These are phyloP conservation scores for Actinernus sp. DNA, from an alignment of 92 coral and sea anemone genomes.

Conservation along the genomic window DNA sequence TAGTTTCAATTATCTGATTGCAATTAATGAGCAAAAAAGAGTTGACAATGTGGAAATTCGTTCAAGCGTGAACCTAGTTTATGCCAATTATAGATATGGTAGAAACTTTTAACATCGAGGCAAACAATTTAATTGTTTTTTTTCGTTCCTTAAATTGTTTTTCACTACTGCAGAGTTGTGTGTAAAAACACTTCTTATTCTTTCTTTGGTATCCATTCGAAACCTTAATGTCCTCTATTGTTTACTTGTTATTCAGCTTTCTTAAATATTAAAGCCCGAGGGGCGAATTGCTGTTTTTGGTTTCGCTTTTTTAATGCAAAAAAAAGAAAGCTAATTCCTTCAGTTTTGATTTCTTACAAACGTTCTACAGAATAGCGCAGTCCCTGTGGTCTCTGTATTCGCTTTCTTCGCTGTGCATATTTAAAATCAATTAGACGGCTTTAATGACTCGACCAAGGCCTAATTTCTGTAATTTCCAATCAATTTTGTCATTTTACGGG, in stretches of 20 bases:
- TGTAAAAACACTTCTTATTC: constrained; percentile 3
- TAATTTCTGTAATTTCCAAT: constrained; percentile 77
- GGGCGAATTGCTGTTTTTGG: too few relatives aligned
- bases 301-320: too few relatives aligned
- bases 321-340: too few relatives aligned
- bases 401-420: constrained; percentile 52
- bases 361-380: too few relatives aligned
- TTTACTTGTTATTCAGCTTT: too few relatives aligned
- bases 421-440: constrained; percentile 71
- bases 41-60: constrained; percentile 1
- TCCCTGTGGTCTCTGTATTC: too few relatives aligned
- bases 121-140: constrained; percentile 10
- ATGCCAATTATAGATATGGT: background rate
- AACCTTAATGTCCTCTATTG: background rate
- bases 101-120: background rate
- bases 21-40: constrained; percentile 67
- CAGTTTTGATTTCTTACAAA: too few relatives aligned
- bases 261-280: too few relatives aligned
- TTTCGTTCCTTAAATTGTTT: constrained; percentile 9
- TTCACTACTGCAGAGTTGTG: constrained; percentile 10
- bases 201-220: too few relatives aligned
- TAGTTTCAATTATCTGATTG: constrained; percentile 68
- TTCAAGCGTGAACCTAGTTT: background rate
- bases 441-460: constrained; percentile 74
- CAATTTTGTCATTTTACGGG: constrained; percentile 79